A percentile compares a stretch with the other conserved stretches of the same genome.
Evolutionary conservation across 2,113 vertebrate species (phyloP).

Genomic region (Actenoides hombroni): DNA sequence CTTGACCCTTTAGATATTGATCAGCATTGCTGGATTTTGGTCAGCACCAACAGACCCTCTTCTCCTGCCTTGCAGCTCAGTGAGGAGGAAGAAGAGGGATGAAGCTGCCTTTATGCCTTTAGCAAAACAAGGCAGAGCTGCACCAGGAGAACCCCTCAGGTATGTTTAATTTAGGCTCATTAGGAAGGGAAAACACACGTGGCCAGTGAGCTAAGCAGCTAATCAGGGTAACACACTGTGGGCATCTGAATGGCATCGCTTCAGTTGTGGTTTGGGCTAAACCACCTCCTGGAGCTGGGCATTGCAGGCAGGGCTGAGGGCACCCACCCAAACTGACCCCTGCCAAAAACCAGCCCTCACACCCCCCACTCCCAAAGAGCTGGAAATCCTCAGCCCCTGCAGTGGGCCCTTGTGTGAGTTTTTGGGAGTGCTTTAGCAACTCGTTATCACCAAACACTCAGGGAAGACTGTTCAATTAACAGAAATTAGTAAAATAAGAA

Average conservation of each 20-base stretch:
- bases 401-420: accelerated
- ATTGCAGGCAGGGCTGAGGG: accelerated
- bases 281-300: neutral
- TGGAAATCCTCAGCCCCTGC: neutral
- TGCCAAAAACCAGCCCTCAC: neutral
- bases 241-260: neutral
- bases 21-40: neutral
- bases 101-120: neutral
- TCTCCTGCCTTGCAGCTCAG: neutral
- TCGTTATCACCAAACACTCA: neutral
- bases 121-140: neutral
- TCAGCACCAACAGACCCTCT: neutral
- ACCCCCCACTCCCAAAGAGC: neutral
- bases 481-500: neutral
- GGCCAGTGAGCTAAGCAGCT: neutral
- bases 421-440: neutral
- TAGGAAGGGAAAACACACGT: neutral
- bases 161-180: neutral
- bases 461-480: neutral
- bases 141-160: neutral
- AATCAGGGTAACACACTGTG: accelerated
- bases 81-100: neutral
- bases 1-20: neutral
- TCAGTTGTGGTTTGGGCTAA: neutral
- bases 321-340: neutral